Percentiles rank a stretch among this genome's conserved stretches.
phyloP scores from a whole-genome alignment of 2,113 vertebrate species.

The Eulemur macaco region DNA sequence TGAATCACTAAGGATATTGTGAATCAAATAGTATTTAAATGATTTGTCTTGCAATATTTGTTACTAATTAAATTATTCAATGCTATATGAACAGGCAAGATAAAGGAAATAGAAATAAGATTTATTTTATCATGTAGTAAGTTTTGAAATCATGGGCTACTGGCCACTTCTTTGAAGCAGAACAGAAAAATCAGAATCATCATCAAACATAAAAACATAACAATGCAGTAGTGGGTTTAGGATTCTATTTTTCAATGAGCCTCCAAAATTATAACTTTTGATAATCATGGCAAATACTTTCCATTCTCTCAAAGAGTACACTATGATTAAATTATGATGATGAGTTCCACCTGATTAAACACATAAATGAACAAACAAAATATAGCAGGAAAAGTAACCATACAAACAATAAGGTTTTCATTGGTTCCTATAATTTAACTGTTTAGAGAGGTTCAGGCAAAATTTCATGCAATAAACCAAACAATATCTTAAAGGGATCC shows the following conservation, averaged over 20 bases:
- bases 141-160: slow-evolving; percentile 20
- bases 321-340: not conserved
- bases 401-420: not conserved
- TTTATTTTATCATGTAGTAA: not conserved
- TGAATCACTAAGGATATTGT: slow-evolving; percentile 61
- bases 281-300: not conserved
- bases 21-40: slow-evolving; percentile 53
- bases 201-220: not conserved
- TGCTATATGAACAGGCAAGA: not conserved
- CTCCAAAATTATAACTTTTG: not conserved
- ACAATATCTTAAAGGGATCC: not conserved
- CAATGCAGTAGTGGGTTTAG: not conserved
- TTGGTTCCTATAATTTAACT: not conserved
- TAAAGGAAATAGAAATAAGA: slow-evolving; percentile 24
- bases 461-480: not conserved
- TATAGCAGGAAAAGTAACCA: not conserved
- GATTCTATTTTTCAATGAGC: not conserved
- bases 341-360: not conserved
- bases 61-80: slow-evolving; percentile 47
- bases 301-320: not conserved
- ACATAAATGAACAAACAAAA: not conserved
- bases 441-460: not conserved
- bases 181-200: not conserved
- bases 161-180: not conserved
- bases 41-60: slow-evolving; percentile 50